These are phyloP conservation scores for Chionis minor DNA, from an alignment of 2,113 vertebrate genomes.

Conservation along the genomic window DNA sequence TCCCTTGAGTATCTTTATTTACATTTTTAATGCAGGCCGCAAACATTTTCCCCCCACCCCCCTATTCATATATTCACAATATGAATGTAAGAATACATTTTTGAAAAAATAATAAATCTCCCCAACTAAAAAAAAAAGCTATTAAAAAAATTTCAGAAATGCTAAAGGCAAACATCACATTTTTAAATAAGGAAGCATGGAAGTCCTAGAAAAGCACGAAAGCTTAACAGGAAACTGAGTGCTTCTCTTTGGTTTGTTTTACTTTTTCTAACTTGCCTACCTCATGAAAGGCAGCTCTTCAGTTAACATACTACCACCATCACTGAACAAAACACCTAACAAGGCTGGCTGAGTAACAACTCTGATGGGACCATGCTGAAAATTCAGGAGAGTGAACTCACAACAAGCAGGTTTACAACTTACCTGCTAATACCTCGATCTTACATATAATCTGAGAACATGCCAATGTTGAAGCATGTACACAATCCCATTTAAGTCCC, in stretches of 20 bases:
- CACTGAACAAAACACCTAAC: not conserved
- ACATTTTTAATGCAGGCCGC: not conserved
- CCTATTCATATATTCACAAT: not conserved
- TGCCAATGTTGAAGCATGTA: not conserved
- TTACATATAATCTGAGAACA: not conserved
- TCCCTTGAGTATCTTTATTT: not conserved
- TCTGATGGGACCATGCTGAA: not conserved
- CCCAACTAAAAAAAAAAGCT: not conserved
- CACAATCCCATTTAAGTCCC: not conserved
- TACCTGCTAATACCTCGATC: not conserved
- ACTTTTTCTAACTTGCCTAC: not conserved
- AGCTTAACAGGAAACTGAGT: not conserved
- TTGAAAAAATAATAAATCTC: not conserved
- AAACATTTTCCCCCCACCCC: fast-evolving
- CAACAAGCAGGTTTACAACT: not conserved
- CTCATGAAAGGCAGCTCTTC: not conserved
- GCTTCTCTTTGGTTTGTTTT: not conserved
- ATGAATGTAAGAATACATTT: not conserved
- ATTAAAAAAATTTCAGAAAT: not conserved
- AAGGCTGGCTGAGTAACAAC: not conserved
- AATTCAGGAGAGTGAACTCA: not conserved
- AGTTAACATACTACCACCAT: not conserved
- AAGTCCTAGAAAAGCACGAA: not conserved
- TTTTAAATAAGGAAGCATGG: not conserved
- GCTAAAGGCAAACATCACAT: not conserved